Conservation (phyloP, 2,113 vertebrate species). For the Emydura subglobosa region DNA sequence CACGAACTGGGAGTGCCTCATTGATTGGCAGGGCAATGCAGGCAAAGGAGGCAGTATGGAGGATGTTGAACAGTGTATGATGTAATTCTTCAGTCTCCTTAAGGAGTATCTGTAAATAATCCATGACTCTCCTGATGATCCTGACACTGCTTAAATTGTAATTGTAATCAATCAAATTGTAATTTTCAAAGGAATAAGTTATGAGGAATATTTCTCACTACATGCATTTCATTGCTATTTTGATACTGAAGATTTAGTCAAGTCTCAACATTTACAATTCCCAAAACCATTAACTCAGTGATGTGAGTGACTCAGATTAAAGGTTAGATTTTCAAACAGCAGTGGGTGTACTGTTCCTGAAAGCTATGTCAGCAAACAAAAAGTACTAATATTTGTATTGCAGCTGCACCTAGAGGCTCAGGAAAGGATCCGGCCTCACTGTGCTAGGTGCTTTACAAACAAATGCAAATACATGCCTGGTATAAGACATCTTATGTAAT, state of each 20-base stretch:
- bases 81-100: not conserved
- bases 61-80: not conserved
- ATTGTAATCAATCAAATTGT: not conserved
- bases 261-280: not conserved
- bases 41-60: not conserved
- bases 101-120: not conserved
- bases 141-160: not conserved
- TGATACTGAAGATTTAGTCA: not conserved
- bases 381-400: not conserved
- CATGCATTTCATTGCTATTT: not conserved
- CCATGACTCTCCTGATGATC: not conserved
- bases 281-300: not conserved
- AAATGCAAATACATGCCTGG: not conserved
- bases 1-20: not conserved
- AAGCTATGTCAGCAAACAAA: not conserved
- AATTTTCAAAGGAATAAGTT: not conserved
- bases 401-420: not conserved
- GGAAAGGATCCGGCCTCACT: not conserved
- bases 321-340: not conserved
- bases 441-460: not conserved
- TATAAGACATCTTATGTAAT: not conserved
- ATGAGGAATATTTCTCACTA: not conserved
- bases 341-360: not conserved
- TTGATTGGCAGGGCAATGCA: not conserved
- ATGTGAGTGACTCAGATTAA: not conserved